Percentiles rank a stretch among this genome's conserved stretches.
Conservation (phyloP, 2,888 invertebrate genomes). For the Drosophila kanekoi region DNA sequence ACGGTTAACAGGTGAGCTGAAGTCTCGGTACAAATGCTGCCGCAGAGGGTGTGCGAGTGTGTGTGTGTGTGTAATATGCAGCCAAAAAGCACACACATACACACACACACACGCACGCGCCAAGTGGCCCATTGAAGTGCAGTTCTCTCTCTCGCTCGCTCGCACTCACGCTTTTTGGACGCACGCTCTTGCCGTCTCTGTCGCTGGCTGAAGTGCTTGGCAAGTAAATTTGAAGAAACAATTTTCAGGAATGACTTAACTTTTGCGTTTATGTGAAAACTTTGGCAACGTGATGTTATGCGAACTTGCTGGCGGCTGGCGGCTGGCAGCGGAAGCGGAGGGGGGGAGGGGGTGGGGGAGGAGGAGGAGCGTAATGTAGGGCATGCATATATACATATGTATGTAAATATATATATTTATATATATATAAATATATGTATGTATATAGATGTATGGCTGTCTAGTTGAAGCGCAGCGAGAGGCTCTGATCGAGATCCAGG, state of each 20-base stretch:
- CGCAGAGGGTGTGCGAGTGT: neutral
- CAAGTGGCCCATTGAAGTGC: constrained; percentile 1
- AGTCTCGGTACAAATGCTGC: too few relatives aligned
- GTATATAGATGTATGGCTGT: too few relatives aligned
- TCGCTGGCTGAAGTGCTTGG: constrained; percentile 54
- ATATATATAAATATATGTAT: neutral
- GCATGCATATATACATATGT: neutral
- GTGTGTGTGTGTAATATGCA: constrained; percentile 3
- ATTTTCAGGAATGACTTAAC: constrained; percentile 79
- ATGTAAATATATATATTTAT: neutral
- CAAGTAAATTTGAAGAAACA: constrained; percentile 78
- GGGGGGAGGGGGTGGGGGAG: neutral
- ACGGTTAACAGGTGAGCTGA: constrained; percentile 17
- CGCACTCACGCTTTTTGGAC: neutral
- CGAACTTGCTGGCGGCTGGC: constrained; percentile 38
- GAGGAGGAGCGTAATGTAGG: neutral
- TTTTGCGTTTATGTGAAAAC: constrained; percentile 79
- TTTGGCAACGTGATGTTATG: constrained; percentile 76
- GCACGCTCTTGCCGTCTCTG: neutral
- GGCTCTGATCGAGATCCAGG: constrained; percentile 53
- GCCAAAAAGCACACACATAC: constrained; percentile 2
- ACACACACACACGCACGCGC: neutral
- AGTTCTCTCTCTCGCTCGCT: neutral
- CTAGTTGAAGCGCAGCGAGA: constrained; percentile 42
- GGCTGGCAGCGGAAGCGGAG: constrained; percentile 16